Conservation (phyloP, 2,113 vertebrate species). For the Xenopus tropicalis region UCB_Xtro_10.0 CM004450.2:83081001-83081500, state of each 20-base stretch:
- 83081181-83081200: slow-evolving; percentile 34
- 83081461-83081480: neutral
- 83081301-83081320: slow-evolving; percentile 15
- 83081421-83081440: no score
- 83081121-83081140: neutral
- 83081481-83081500: neutral
- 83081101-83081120: neutral
- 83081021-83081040: neutral
- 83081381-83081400: no score
- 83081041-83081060: neutral
- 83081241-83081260: slow-evolving; percentile 37
- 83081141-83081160: neutral
- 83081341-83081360: no score
- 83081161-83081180: neutral
- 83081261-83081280: slow-evolving; percentile 17
- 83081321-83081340: neutral
- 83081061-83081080: neutral
- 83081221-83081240: slow-evolving; percentile 35
- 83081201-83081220: slow-evolving; percentile 43
- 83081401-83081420: no score
- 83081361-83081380: no score
- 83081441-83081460: no score
- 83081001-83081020: neutral
- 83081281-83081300: slow-evolving; percentile 9
- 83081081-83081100: neutral